Percentiles rank a stretch among this genome's conserved stretches.
Evolutionary conservation across 1,140 invertebrate genomes (phyloP).

Genomic region (Drosophila eugracilis): DNA sequence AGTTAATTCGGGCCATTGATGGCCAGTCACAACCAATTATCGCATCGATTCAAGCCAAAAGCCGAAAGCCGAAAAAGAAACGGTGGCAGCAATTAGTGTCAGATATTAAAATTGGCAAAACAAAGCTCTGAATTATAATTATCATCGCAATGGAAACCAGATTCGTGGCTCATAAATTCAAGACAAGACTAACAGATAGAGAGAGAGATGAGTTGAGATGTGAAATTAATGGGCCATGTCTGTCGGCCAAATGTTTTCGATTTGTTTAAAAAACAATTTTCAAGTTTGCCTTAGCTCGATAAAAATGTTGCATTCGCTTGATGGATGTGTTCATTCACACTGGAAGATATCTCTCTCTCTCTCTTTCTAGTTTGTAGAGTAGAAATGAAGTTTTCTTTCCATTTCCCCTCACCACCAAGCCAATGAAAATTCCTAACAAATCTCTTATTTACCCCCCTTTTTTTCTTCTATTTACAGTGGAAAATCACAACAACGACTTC

Average conservation of each 20-base stretch:
- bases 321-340: constrained; percentile 39
- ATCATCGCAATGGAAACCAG: constrained; percentile 43
- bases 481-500: constrained; percentile 41
- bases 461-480: constrained; percentile 43
- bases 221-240: constrained; percentile 74
- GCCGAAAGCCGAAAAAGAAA: no score
- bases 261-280: constrained; percentile 66
- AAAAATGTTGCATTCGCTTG: constrained; percentile 31
- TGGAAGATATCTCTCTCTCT: neutral
- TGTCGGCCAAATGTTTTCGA: constrained; percentile 69
- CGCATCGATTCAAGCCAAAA: constrained; percentile 47
- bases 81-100: constrained; percentile 79
- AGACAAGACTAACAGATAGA: constrained; percentile 7
- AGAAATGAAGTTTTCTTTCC: constrained; percentile 24
- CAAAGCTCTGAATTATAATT: constrained; percentile 66
- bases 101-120: constrained; percentile 60
- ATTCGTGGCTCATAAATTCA: constrained; percentile 10
- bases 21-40: constrained; percentile 75
- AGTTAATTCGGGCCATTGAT: constrained; percentile 76
- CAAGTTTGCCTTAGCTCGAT: constrained; percentile 30
- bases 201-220: no score
- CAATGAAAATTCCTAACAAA: constrained; percentile 20
- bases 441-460: constrained; percentile 28
- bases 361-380: neutral
- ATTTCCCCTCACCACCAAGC: neutral